Conservation (phyloP, 2,888 invertebrate species). For the Microctonus brassicae region DNA sequence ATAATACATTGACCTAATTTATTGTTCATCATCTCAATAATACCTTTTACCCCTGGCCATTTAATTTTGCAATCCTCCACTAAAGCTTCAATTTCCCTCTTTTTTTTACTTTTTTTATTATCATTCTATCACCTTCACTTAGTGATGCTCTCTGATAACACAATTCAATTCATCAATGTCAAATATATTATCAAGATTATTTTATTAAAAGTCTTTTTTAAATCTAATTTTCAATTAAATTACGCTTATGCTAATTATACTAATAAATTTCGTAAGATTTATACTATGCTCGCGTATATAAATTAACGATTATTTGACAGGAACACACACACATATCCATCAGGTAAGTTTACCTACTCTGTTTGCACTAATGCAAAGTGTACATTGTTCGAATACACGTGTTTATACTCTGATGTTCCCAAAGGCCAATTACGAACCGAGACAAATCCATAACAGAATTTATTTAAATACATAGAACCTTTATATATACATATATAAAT, state of each 20-base stretch:
- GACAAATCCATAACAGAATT: neutral
- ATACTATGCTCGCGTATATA: neutral
- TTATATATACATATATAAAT: neutral
- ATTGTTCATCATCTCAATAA: conserved; percentile 44
- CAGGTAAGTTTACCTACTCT: neutral
- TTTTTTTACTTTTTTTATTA: neutral
- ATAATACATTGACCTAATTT: conserved; percentile 35
- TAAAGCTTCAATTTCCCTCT: neutral
- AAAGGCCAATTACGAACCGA: neutral
- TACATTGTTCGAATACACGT: neutral
- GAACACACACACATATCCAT: neutral
- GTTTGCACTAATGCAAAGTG: neutral
- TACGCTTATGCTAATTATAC: too few relatives aligned
- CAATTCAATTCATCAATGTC: too few relatives aligned
- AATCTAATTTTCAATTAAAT: too few relatives aligned
- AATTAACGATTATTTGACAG: conserved; percentile 2
- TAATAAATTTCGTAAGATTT: neutral
- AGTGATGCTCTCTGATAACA: too few relatives aligned
- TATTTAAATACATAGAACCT: too few relatives aligned
- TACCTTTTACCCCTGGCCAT: conserved; percentile 15
- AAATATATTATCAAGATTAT: too few relatives aligned
- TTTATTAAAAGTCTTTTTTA: too few relatives aligned
- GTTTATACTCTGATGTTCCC: neutral
- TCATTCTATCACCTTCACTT: too few relatives aligned
- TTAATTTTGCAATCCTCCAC: conserved; percentile 17